Evolutionary conservation across 2,113 vertebrate species (phyloP), one percentile per base, ranked within the genome.

Genomic region (Phylloscopus whistleri): DNA sequence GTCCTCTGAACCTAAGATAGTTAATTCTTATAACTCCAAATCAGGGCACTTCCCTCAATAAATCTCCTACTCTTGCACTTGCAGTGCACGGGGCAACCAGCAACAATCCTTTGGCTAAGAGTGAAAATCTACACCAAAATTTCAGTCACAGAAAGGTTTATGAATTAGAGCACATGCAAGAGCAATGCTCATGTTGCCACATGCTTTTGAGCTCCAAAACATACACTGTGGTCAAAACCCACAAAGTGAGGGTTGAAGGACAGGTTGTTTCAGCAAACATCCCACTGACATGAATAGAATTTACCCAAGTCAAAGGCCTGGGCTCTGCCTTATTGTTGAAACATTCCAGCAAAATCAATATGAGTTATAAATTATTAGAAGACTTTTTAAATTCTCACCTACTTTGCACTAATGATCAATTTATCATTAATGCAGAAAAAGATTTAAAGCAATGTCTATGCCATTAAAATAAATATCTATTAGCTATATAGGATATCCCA

Each of bases 401-500:
- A 33, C 51, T 87, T 95, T 62, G n/a, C 48, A 55, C 39, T 87
- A 84, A 93, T 53, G 46, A 92, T 93, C 55, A 60, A 88, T 93
- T 81, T 87, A 87, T 93, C 69, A 55, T 87, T 82, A 94, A 94
- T 70, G 72, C 30, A 94, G 82, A 63, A 89, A 75, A 67, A 85
- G 59, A 93, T 63, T 87, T 83, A 94, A 67, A 87, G 43, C 53
- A 76, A 84, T 55, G 10, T 49, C 75, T 92, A 58, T 63, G 44
- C 30, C 49, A 63, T 82, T 89, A 90, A 93, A 84, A 82, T 83
- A 95, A 94, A 67, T 80, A 79, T 37, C 48, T 24, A 44, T 89
- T 91, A 90, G 37, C 78, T 66, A 64, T 9, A 58, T 28, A 83
- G 30, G 14, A 80, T 58, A 95, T 41, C 35, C 37, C 52, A 53